phyloP scores from a whole-genome alignment of 2,888 invertebrate species.

The Agrochola litura region DNA sequence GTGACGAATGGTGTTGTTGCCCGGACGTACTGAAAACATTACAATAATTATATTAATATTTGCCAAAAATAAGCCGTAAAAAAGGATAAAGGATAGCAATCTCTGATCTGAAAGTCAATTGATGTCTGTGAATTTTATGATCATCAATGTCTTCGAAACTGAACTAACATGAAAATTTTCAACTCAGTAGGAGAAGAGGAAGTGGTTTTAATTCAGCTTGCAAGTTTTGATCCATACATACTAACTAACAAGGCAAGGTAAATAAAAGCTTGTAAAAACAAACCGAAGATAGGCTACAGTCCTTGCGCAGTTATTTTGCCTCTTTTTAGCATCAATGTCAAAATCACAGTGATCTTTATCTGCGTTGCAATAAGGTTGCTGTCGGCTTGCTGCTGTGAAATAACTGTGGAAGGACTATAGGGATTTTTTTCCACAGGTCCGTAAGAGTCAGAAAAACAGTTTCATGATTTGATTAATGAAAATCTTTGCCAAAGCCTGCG shows the following conservation, averaged over 20 bases:
- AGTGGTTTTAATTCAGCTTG: neutral
- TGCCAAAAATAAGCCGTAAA: neutral
- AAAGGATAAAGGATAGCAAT: neutral
- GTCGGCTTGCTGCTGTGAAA: neutral
- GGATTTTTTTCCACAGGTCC: neutral
- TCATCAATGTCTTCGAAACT: neutral
- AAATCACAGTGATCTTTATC: neutral
- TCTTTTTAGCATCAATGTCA: neutral
- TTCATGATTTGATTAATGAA: neutral
- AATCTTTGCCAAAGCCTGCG: neutral
- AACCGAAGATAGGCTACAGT: neutral
- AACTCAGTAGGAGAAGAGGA: neutral
- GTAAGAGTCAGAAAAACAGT: neutral
- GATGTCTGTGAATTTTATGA: neutral
- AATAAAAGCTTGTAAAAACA: neutral
- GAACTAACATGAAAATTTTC: neutral
- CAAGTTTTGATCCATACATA: neutral
- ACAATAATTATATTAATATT: neutral
- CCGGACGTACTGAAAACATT: slow-evolving; percentile 91
- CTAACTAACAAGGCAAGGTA: neutral
- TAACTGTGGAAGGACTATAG: too few relatives aligned
- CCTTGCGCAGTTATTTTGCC: neutral
- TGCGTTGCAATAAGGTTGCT: neutral
- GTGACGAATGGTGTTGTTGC: slow-evolving; percentile 92
- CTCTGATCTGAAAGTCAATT: neutral